Evolutionary conservation across 2,888 invertebrate species (phyloP), one percentile per base, ranked within the genome.

Genomic region (Melipona bicolor): DNA sequence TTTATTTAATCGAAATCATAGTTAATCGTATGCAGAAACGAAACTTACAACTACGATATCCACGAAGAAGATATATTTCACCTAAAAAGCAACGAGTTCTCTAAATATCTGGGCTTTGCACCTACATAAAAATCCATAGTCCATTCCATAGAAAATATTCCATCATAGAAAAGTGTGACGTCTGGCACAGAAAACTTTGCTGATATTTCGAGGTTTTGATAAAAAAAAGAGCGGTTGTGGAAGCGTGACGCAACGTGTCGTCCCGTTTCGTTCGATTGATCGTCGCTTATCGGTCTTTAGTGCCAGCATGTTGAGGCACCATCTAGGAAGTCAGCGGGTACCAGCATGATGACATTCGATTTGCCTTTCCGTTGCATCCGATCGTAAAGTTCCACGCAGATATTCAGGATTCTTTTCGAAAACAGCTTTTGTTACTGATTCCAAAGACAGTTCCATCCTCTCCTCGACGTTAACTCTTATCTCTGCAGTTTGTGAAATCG

Each of bases 301-400:
- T 24, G 72, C 89, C 89, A 80, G 77, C 89, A 87, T 89, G 59
- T 27, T 73, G 76, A 65, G 64, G 73, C 72, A 43, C 36, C 56
- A 69, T 68, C 62, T 76, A 76, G 83, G 80, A 68, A 87, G 79
- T 59, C 82, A 87, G 88, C 87, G 89, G 89, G 89, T 89, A 89
- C 89, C 89, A 89, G 89, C 89, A 89, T 89, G 83, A 77, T 81
- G 74, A 69, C 69, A 62, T 78, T 68, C 61, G 73, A 78, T 84
- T 86, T 70, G 80, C 77, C 82, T 84, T 79, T 70, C 82, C 78
- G 75, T 80, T 79, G 62, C 72, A 50, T 68, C 49, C 77, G 78
- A 56, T 86, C 82, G 81, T 81, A 85, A 86, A 85, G 19, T 50
- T 54, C 61, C n/a, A 52, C 50, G 15, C 24, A 73, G 75, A 56